Evolutionary conservation across 2,797 vertebrate genomes (phyloP).

Genomic region (Austrolebias charrua): DNA sequence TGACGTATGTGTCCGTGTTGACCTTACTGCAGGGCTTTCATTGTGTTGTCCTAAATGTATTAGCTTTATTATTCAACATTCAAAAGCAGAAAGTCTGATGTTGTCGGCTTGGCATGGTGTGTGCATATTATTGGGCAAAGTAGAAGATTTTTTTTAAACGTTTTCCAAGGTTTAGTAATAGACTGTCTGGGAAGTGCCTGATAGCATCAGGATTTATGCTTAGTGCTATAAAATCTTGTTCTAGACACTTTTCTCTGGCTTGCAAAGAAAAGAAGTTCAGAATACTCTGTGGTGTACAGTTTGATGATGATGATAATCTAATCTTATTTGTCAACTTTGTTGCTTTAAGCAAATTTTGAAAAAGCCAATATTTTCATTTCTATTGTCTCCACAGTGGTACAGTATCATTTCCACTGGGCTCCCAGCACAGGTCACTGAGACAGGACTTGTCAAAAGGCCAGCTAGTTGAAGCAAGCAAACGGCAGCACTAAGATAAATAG

Average conservation of each 20-base stretch:
- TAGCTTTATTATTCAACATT: constrained; percentile 54
- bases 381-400: not conserved
- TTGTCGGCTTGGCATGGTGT: constrained; percentile 25
- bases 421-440: constrained; percentile 18
- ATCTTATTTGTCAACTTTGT: constrained; percentile 2
- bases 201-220: constrained; percentile 54
- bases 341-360: not conserved
- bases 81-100: constrained; percentile 36
- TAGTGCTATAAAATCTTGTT: constrained; percentile 48
- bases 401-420: constrained; percentile 6
- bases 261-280: constrained; percentile 26
- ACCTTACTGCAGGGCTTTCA: constrained; percentile 53
- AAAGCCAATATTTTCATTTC: not conserved
- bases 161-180: constrained; percentile 33
- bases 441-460: constrained; percentile 29
- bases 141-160: constrained; percentile 1
- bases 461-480: constrained; percentile 35
- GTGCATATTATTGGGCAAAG: constrained; percentile 13
- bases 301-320: constrained; percentile 4
- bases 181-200: constrained; percentile 28
- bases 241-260: constrained; percentile 32
- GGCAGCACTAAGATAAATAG: constrained; percentile 22
- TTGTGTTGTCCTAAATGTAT: constrained; percentile 44
- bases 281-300: constrained; percentile 6
- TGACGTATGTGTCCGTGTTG: constrained; percentile 50